A percentile compares a stretch with the other conserved stretches of the same genome.
These are phyloP conservation scores for Prionace glauca DNA, from an alignment of 2,797 vertebrate species.

Conservation along the genomic window DNA sequence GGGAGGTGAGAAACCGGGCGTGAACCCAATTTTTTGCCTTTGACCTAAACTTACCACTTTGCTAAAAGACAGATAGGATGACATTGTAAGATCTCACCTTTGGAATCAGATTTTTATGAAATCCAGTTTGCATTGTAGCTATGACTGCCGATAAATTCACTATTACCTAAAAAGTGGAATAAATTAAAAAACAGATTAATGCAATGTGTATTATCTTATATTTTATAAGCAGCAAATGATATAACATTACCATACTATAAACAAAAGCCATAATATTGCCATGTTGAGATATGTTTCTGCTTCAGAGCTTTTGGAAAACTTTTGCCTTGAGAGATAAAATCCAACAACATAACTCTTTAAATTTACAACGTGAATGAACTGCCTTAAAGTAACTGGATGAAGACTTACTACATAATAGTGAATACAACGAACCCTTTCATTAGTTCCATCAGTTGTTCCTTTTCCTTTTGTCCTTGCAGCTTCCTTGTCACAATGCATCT, in stretches of 20 bases:
- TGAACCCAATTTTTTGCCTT: too few relatives aligned
- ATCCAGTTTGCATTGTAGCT: not conserved
- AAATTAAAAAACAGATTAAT: not conserved
- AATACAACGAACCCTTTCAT: slow-evolving; percentile 9
- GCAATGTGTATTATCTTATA: not conserved
- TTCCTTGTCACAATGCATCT: not conserved
- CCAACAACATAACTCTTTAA: not conserved
- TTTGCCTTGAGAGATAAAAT: not conserved
- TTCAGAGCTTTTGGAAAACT: not conserved
- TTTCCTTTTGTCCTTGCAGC: not conserved
- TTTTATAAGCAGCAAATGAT: not conserved
- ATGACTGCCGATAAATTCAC: not conserved
- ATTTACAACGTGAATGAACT: not conserved
- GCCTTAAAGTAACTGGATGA: not conserved
- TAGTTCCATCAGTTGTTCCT: not conserved
- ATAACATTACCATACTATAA: not conserved
- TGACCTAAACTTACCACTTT: too few relatives aligned
- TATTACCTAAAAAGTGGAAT: not conserved
- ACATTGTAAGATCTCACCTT: too few relatives aligned
- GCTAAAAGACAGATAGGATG: too few relatives aligned
- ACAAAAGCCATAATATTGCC: too few relatives aligned
- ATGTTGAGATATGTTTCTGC: not conserved
- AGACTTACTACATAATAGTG: not conserved
- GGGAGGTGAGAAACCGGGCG: too few relatives aligned
- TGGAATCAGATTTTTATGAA: not conserved